These are phyloP conservation scores for Hemicrepidius hirtus DNA, from an alignment of 2,888 invertebrate genomes.

Conservation along the genomic window DNA sequence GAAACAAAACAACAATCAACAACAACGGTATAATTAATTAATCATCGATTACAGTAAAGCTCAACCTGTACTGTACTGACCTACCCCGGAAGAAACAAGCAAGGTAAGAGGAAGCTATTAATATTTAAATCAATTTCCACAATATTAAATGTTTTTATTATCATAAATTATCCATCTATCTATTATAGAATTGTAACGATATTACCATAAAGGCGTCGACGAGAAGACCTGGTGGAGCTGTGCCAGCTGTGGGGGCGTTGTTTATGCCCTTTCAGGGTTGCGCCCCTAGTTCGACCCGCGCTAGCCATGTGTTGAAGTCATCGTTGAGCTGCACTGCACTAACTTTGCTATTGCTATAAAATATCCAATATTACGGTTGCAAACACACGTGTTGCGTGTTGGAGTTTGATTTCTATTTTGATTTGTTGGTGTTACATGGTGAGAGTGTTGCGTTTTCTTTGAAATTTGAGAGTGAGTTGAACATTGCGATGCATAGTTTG, in stretches of 20 bases:
- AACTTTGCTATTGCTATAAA: conserved; percentile 16
- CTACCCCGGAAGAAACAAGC: conserved; percentile 15
- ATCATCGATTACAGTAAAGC: background rate
- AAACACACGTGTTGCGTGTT: conserved; percentile 14
- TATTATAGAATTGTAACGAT: background rate
- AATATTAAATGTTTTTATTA: background rate
- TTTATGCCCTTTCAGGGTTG: conserved; percentile 60
- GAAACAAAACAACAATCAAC: no score
- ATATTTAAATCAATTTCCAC: conserved; percentile 23
- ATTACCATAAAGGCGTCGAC: conserved; percentile 51
- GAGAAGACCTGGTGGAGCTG: conserved; percentile 64
- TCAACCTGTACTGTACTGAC: background rate
- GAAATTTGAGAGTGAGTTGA: background rate
- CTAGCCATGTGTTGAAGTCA: conserved; percentile 52
- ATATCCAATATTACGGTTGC: conserved; percentile 22
- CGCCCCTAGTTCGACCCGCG: conserved; percentile 56
- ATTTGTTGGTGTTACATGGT: conserved; percentile 9
- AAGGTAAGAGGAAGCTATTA: conserved; percentile 11
- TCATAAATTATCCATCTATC: conserved; percentile 5
- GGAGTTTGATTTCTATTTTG: conserved; percentile 12
- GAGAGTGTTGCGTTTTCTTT: background rate
- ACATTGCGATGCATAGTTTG: conserved; percentile 20
- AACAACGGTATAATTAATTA: no score
- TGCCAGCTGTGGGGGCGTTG: conserved; percentile 70
- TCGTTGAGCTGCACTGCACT: conserved; percentile 22